Base-by-base conservation (phyloP, 2,888 invertebrate genomes). In the Nasonovia ribisnigri region DNA sequence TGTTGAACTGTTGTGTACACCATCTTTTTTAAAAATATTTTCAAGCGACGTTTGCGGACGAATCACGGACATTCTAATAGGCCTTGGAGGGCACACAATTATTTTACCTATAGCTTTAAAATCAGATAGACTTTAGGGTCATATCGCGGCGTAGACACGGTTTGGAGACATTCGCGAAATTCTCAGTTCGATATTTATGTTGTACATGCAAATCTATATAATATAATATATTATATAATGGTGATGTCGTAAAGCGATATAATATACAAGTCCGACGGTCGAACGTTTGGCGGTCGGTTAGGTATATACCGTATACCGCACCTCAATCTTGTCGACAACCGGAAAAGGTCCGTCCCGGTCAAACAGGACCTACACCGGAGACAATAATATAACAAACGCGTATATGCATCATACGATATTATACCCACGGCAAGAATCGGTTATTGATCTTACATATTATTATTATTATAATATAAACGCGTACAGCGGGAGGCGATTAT, bases 311-410 rank as follows among this genome's bases (percentile, higher is more conserved):
- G 20, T 77, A 20, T 36, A 77, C 77, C 77, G 77, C 77, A 84
- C 84, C 84, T 84, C 84, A 26, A 42, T 84, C 84, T 84, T 43
- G 84, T 43, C 84, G 84, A 48, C 87, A n/a, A 87, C 87, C 48
- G 87, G 87, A 87, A 87, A 29, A 48, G 87, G 46, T 24, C n/a
- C n/a, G 51, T 51, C 87, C 87, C 87, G 87, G 48, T 48, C 87
- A 48, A 48, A 51, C 48, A 36, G 20, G 77, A 48, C n/a, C n/a
- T n/a, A 48, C 8, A 20, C 48, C n/a, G 10, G 87, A 51, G 87
- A 87, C 48, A 87, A 87, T 87, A n/a, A 84, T 42, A n/a, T 51
- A 16, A n/a, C n/a, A 20, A 48, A 48, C 24, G 20, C n/a, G 48
- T 20, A 20, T n/a, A 51, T 43, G 36, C 29, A 84, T 29, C 29